A percentile compares a stretch with the other conserved stretches of the same genome.
These are phyloP conservation scores for Porites lutea DNA, from an alignment of 64 coral and sea anemone genomes.

Conservation along the genomic window DNA sequence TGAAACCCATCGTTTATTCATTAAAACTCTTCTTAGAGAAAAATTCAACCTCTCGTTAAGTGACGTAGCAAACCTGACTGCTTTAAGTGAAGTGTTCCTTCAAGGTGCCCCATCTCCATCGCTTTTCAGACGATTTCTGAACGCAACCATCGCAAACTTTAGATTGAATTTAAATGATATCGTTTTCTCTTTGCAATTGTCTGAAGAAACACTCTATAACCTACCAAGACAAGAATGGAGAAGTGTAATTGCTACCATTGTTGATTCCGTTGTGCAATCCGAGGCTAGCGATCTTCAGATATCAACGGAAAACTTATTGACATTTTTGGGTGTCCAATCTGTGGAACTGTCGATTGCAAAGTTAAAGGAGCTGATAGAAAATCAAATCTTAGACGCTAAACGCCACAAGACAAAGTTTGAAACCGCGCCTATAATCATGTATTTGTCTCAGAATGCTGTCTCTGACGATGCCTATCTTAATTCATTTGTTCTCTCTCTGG, in stretches of 20 bases:
- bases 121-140: slow-evolving; percentile 55
- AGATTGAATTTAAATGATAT: slow-evolving; percentile 49
- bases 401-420: slow-evolving; percentile 43
- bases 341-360: neutral
- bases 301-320: neutral
- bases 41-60: slow-evolving; percentile 56
- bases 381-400: neutral
- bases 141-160: slow-evolving; percentile 63
- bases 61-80: slow-evolving; percentile 41
- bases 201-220: slow-evolving; percentile 16
- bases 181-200: slow-evolving; percentile 3
- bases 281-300: slow-evolving; percentile 10
- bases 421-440: neutral
- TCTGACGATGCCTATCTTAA: slow-evolving; percentile 7
- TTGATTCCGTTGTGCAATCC: neutral
- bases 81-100: slow-evolving; percentile 9
- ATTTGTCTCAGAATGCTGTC: slow-evolving; percentile 44
- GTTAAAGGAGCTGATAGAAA: neutral
- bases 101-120: slow-evolving; percentile 6
- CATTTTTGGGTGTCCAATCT: neutral
- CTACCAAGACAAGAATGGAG: slow-evolving; percentile 61
- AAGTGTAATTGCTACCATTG: slow-evolving; percentile 29
- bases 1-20: neutral
- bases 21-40: neutral
- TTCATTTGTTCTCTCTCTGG: neutral